These are phyloP conservation scores for western clawed frog (Xenopus tropicalis) DNA, from an alignment of 2,113 vertebrate species.

Conservation along the genomic window UCB_Xtro_10.0 CM004450.2:53111501-53112000, in stretches of 20 bases:
- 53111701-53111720: slow-evolving; percentile 30
- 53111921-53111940: too few relatives aligned
- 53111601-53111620: neutral
- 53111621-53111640: slow-evolving; percentile 1
- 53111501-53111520: neutral
- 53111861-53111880: neutral
- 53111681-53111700: slow-evolving; percentile 34
- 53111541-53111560: too few relatives aligned
- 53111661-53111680: slow-evolving; percentile 25
- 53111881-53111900: neutral
- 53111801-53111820: slow-evolving; percentile 38
- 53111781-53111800: slow-evolving; percentile 35
- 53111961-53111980: too few relatives aligned
- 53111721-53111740: slow-evolving; percentile 40
- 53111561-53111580: neutral
- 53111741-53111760: slow-evolving; percentile 30
- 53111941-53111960: too few relatives aligned
- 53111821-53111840: slow-evolving; percentile 28
- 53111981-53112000: too few relatives aligned
- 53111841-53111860: slow-evolving; percentile 22
- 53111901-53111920: too few relatives aligned
- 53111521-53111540: neutral
- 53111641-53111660: neutral
- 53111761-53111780: slow-evolving; percentile 41
- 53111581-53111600: neutral